These are phyloP conservation scores for Leucophenga montana DNA, from an alignment of 2,888 invertebrate genomes.

Conservation along the genomic window DNA sequence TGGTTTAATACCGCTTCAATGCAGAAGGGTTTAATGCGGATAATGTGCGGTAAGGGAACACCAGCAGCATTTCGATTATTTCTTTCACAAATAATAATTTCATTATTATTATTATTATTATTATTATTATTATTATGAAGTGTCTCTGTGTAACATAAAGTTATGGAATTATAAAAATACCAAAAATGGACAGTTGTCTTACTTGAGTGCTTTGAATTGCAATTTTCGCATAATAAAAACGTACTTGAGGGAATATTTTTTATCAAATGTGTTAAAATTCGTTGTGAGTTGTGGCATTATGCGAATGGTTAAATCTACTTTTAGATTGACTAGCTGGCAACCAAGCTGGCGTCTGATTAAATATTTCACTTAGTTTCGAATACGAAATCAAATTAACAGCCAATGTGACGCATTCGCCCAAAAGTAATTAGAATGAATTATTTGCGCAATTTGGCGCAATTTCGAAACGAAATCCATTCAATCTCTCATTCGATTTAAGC, in stretches of 20 bases:
- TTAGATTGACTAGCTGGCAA: too few species aligned
- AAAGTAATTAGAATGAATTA: slow-evolving; percentile 65
- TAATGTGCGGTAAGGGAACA: too few species aligned
- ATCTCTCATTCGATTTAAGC: slow-evolving; percentile 31
- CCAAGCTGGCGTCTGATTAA: too few species aligned
- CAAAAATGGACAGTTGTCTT: slow-evolving; percentile 52
- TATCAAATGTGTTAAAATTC: too few species aligned
- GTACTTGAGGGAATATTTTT: too few species aligned
- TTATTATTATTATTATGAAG: slow-evolving; percentile 57
- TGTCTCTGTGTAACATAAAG: slow-evolving; percentile 47
- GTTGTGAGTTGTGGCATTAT: too few species aligned
- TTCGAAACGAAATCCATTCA: slow-evolving; percentile 37
- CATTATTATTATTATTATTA: slow-evolving; percentile 47
- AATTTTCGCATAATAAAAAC: background rate
- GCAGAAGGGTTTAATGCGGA: too few species aligned
- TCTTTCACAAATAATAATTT: slow-evolving; percentile 48
- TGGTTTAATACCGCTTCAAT: too few species aligned
- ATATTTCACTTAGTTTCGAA: too few species aligned
- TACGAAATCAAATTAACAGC: slow-evolving; percentile 47
- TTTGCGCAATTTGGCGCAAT: slow-evolving; percentile 63
- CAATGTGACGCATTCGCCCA: slow-evolving; percentile 41
- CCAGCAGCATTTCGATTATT: too few species aligned
- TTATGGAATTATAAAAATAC: slow-evolving; percentile 54
- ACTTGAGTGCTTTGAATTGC: background rate
- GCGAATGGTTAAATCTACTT: too few species aligned